Conservation (phyloP, 2,888 invertebrate species). For the Drosophila silvestris region DNA sequence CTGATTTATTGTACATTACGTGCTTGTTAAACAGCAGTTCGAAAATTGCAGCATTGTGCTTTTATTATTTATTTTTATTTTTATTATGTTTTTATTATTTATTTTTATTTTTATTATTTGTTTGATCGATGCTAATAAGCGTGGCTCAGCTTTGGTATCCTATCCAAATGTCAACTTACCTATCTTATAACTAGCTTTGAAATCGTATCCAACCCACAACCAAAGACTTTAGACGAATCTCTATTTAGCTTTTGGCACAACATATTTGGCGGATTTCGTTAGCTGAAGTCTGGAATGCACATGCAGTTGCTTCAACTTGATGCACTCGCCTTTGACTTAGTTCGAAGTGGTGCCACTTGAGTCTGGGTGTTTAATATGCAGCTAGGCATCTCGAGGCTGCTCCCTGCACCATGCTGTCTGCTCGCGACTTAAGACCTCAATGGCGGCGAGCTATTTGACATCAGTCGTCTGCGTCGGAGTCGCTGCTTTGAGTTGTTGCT, state of each 20-base stretch:
- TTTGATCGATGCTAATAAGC: slow-evolving; percentile 8
- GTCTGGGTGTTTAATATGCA: slow-evolving; percentile 66
- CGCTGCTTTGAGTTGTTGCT: slow-evolving; percentile 29
- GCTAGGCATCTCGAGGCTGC: slow-evolving; percentile 28
- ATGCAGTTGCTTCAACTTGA: slow-evolving; percentile 24
- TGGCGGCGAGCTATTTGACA: slow-evolving; percentile 43
- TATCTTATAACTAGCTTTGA: slow-evolving; percentile 13
- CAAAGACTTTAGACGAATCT: background rate
- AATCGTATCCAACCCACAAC: slow-evolving; percentile 5
- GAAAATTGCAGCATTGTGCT: background rate
- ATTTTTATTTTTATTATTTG: too few relatives aligned
- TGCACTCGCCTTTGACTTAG: slow-evolving; percentile 39
- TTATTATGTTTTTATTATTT: background rate
- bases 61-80: too few relatives aligned
- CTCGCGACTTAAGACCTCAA: slow-evolving; percentile 25
- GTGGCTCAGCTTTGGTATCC: background rate
- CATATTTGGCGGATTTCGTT: slow-evolving; percentile 21
- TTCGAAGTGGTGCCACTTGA: slow-evolving; percentile 59
- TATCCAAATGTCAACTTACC: slow-evolving; percentile 28
- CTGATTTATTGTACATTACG: background rate
- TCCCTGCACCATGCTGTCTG: background rate
- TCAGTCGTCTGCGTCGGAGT: slow-evolving; percentile 29
- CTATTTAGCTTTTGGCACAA: background rate
- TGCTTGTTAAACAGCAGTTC: slow-evolving; percentile 2
- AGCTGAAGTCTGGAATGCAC: slow-evolving; percentile 15